Evolutionary conservation across 2,113 vertebrate genomes (phyloP), one percentile per base, ranked within the genome.

Genomic region (Osmerus eperlanus): DNA sequence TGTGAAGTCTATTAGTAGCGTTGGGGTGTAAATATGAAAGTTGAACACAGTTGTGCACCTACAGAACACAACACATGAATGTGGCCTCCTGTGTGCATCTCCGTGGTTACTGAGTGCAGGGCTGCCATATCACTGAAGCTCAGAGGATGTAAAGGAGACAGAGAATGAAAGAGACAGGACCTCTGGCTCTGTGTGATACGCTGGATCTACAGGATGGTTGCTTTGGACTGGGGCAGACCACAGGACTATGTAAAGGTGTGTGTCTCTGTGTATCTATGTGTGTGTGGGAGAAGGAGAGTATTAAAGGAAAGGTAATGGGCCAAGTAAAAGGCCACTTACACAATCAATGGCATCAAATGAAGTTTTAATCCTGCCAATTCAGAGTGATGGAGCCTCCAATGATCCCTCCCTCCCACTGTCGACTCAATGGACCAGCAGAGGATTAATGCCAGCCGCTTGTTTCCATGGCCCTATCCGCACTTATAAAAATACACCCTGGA

Each of bases 281-380:
- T 67, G 51, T 13, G 68, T 70, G 32, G 21, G 68, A 60, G 68
- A 41, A 4, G 11, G 56, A 68, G 70, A 68, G 58, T 79, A 80
- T 84, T 80, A 82, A 84, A 51, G 54, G 58, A 71, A 67, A 70
- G 76, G 73, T 86, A 87, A 86, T 86, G 84, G 75, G 55, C 78
- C 81, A 81, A 82, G 76, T 74, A 79, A 83, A 78, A 78, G 83
- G 52, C 70, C 81, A 83, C 83, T 83, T 84, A 84, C 63, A 64
- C 80, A 83, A 83, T 83, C 81, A 32, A 82, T 84, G 78, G 71
- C 65, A 79, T 79, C 67, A 76, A 83, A 85, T 84, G 55, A 83
- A 85, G 74, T 82, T 77, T 79, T 80, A 83, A 84, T 86, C 71
- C 67, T 68, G 74, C 68, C 75, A 76, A 71, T 81, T 76, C 72